Evolutionary conservation across 2,888 invertebrate genomes (phyloP).

Genomic region (Pocota personata): DNA sequence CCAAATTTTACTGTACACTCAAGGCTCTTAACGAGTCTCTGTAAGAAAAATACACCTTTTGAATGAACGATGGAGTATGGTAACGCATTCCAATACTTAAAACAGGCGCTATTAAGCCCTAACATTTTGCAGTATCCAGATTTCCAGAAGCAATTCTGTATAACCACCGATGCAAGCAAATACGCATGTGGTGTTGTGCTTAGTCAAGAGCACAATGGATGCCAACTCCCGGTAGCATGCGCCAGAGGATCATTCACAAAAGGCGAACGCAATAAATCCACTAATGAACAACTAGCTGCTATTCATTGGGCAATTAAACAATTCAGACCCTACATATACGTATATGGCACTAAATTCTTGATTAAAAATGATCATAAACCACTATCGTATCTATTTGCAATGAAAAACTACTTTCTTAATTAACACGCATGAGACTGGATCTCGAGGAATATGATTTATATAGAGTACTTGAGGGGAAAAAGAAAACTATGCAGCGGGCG

Average conservation of each 20-base stretch:
- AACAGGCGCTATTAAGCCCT: no score
- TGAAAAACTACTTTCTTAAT: no score
- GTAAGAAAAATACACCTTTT: conserved; percentile 4
- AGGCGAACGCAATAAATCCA: conserved; percentile 73
- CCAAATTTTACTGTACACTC: conserved; percentile 26
- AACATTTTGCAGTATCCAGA: no score
- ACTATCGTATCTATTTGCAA: no score
- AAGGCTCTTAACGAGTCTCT: not conserved
- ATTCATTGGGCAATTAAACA: conserved; percentile 74
- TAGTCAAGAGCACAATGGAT: conserved; percentile 49
- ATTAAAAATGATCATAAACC: no score
- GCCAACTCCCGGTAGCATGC: conserved; percentile 51
- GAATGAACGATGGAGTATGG: conserved; percentile 22
- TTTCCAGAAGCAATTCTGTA: no score
- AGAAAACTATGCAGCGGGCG: conserved; percentile 62
- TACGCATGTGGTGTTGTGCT: conserved; percentile 59
- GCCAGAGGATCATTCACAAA: conserved; percentile 72
- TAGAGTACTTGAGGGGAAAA: no score
- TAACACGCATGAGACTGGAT: no score
- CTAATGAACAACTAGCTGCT: conserved; percentile 58
- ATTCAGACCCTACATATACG: conserved; percentile 68
- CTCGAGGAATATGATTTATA: conserved; percentile 40
- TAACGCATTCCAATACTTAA: conserved; percentile 1
- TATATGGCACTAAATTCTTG: conserved; percentile 41
- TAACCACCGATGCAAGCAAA: no score